A percentile compares a stretch with the other conserved stretches of the same genome.
These are phyloP conservation scores for Salminus brasiliensis DNA, from an alignment of 2,113 vertebrate genomes.

Conservation along the genomic window DNA sequence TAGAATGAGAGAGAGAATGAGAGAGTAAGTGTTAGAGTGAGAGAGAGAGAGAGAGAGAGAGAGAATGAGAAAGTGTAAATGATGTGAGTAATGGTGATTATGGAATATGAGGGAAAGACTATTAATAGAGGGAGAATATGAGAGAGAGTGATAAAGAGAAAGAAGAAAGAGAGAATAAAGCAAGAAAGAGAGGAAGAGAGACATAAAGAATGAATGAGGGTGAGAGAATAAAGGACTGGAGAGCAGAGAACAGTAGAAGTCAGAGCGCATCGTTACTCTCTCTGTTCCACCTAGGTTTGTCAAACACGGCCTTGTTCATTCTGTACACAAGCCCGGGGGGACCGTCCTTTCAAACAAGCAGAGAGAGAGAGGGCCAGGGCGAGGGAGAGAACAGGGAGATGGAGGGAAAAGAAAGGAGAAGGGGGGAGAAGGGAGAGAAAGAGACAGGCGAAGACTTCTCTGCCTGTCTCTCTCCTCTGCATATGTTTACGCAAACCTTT, in stretches of 20 bases:
- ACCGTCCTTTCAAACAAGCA: slow-evolving; percentile 63
- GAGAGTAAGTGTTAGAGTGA: too few relatives aligned
- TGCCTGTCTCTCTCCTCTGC: slow-evolving; percentile 65
- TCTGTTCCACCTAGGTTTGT: slow-evolving; percentile 91
- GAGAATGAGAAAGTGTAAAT: neutral
- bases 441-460: slow-evolving; percentile 59
- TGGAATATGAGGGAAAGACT: too few relatives aligned
- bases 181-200: too few relatives aligned
- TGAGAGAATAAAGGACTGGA: slow-evolving; percentile 34
- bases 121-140: too few relatives aligned
- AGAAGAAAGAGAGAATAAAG: too few relatives aligned
- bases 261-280: slow-evolving; percentile 87
- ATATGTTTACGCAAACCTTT: slow-evolving; percentile 85
- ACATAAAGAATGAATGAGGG: neutral
- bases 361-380: slow-evolving; percentile 49
- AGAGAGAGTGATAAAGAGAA: too few relatives aligned
- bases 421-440: slow-evolving; percentile 54
- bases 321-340: slow-evolving; percentile 85
- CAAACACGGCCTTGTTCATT: slow-evolving; percentile 87
- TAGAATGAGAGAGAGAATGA: too few relatives aligned
- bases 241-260: slow-evolving; percentile 87
- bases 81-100: too few relatives aligned
- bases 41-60: too few relatives aligned
- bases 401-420: slow-evolving; percentile 59
- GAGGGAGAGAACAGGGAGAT: slow-evolving; percentile 54